Percentiles rank a stretch among this genome's conserved stretches.
These are phyloP conservation scores for Porites australiensis DNA, from an alignment of 64 coral and sea anemone species.

Conservation along the genomic window DNA sequence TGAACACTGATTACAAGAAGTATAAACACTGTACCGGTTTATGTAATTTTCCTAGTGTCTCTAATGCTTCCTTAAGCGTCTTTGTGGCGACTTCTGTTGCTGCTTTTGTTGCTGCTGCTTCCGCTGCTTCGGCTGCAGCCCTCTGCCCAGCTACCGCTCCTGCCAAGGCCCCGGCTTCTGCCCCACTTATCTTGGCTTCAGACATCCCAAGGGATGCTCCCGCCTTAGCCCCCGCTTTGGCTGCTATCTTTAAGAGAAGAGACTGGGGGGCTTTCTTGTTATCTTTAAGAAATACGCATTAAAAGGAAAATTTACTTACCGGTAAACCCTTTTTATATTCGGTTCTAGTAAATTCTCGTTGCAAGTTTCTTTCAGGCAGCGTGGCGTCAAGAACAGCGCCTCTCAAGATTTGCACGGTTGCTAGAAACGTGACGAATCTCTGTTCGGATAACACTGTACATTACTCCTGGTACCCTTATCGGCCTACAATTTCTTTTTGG, in stretches of 20 bases:
- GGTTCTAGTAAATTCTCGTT: no score
- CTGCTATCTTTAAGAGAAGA: constrained; percentile 50
- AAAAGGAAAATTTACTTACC: neutral
- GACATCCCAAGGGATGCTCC: constrained; percentile 48
- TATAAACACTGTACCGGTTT: constrained; percentile 5
- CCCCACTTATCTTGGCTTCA: constrained; percentile 59
- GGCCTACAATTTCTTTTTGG: no score
- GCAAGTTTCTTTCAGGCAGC: no score
- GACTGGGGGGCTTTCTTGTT: neutral
- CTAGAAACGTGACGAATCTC: no score
- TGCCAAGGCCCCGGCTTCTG: constrained; percentile 55
- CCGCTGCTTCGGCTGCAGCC: constrained; percentile 61
- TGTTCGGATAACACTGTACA: no score
- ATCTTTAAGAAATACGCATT: neutral
- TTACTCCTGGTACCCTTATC: no score
- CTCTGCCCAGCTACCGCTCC: constrained; percentile 45
- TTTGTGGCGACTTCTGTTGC: constrained; percentile 63
- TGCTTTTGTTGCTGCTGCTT: constrained; percentile 49
- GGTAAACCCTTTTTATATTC: no score
- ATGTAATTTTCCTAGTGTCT: neutral
- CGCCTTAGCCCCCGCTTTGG: constrained; percentile 66
- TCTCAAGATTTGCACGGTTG: no score
- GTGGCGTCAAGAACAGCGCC: no score
- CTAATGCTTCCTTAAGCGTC: constrained; percentile 40
- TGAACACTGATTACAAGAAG: no score